These are phyloP conservation scores for Caenorhabditis inopinata DNA, from an alignment of 1,140 invertebrate genomes.

Conservation along the genomic window DNA sequence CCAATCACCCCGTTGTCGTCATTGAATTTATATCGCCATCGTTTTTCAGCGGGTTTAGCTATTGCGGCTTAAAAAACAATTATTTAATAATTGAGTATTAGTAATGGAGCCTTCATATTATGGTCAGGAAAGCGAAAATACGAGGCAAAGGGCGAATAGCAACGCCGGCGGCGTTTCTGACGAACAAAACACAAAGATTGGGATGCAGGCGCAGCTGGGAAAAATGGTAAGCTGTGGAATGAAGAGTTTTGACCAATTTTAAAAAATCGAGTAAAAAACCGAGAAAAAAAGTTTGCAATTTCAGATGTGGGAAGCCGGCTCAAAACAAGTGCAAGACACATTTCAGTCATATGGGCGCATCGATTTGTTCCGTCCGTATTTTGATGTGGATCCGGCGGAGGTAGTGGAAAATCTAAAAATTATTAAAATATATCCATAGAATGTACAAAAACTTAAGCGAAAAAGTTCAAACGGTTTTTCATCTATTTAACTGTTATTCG, in stretches of 20 bases:
- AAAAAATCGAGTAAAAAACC: background rate
- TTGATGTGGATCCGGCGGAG: constrained; percentile 41
- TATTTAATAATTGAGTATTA: constrained; percentile 32
- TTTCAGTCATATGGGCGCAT: constrained; percentile 41
- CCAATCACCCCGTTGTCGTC: background rate
- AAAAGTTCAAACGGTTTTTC: no score
- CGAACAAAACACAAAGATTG: background rate
- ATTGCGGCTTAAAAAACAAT: no score
- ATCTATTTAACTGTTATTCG: no score
- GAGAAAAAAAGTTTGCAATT: background rate
- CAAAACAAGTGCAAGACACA: constrained; percentile 36
- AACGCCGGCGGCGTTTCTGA: background rate
- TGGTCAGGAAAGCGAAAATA: constrained; percentile 49
- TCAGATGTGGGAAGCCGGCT: constrained; percentile 44
- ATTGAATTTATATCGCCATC: background rate
- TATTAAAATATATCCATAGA: background rate
- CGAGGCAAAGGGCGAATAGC: constrained; percentile 45
- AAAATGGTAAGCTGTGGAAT: constrained; percentile 26
- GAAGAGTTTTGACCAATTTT: background rate
- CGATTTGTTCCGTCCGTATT: constrained; percentile 40
- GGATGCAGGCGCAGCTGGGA: constrained; percentile 43
- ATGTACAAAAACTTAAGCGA: no score
- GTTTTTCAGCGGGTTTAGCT: background rate
- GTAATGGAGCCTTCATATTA: constrained; percentile 50
- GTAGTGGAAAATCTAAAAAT: background rate